A percentile compares a stretch with the other conserved stretches of the same genome.
These are phyloP conservation scores for Toxonevra muliebris DNA, from an alignment of 2,888 invertebrate species.

Conservation along the genomic window DNA sequence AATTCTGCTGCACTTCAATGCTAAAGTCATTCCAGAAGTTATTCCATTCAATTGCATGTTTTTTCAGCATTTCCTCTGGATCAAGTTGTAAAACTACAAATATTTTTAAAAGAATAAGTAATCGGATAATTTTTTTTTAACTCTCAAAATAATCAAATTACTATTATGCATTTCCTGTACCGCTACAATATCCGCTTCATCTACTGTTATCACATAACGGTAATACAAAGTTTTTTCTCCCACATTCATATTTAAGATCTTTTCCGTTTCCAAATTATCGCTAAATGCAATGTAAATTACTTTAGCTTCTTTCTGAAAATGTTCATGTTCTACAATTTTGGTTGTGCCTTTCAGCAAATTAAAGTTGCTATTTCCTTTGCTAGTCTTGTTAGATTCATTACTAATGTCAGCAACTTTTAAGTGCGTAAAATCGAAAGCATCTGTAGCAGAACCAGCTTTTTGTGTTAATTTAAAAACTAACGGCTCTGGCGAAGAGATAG, in stretches of 20 bases:
- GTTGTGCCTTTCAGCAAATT: slow-evolving; percentile 51
- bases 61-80: slow-evolving; percentile 64
- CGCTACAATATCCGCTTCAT: slow-evolving; percentile 67
- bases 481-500: slow-evolving; percentile 37
- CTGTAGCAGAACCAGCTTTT: slow-evolving; percentile 42
- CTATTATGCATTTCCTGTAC: slow-evolving; percentile 59
- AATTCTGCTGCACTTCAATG: slow-evolving; percentile 67
- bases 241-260: slow-evolving; percentile 43
- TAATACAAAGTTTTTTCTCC: slow-evolving; percentile 54
- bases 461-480: slow-evolving; percentile 43
- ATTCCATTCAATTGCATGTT: slow-evolving; percentile 67
- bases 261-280: slow-evolving; percentile 48
- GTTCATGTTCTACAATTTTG: slow-evolving; percentile 50
- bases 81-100: slow-evolving; percentile 34
- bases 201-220: slow-evolving; percentile 69
- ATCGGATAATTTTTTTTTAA: neutral
- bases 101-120: neutral
- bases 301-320: slow-evolving; percentile 49
- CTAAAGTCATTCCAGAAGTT: slow-evolving; percentile 66
- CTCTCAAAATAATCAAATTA: slow-evolving; percentile 36
- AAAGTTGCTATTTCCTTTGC: neutral
- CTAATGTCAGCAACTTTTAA: neutral
- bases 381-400: too few species aligned
- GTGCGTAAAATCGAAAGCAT: slow-evolving; percentile 46
- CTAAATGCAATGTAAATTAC: slow-evolving; percentile 52